phyloP scores from a whole-genome alignment of 2,797 vertebrate genomes.

The Centroberyx gerrardi region DNA sequence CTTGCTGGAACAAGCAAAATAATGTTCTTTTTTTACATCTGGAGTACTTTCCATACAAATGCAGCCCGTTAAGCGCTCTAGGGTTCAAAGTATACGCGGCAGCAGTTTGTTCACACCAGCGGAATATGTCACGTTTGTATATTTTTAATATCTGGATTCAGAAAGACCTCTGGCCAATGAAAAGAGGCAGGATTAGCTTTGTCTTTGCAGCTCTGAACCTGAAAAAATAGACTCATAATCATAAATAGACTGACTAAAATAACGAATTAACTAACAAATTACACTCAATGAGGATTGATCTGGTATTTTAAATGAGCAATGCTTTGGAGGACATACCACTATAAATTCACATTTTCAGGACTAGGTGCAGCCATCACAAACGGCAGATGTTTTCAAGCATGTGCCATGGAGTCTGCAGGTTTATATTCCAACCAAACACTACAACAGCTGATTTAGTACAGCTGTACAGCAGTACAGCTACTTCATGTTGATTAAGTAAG shows the following conservation, averaged over 20 bases:
- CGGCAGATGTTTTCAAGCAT: slow-evolving; percentile 7
- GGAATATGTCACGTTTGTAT: neutral
- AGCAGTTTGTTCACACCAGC: slow-evolving; percentile 12
- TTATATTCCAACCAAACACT: too few relatives aligned
- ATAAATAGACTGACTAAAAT: slow-evolving; percentile 14
- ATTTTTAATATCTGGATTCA: neutral
- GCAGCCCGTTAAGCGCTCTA: slow-evolving; percentile 6
- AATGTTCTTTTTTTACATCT: slow-evolving; percentile 34
- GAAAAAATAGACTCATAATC: neutral
- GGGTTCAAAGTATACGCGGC: neutral
- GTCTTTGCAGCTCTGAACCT: neutral
- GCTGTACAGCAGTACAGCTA: too few relatives aligned
- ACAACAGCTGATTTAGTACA: too few relatives aligned
- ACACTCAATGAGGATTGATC: neutral
- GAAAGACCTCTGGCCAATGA: neutral
- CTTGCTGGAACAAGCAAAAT: slow-evolving; percentile 54
- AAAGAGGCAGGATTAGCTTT: neutral
- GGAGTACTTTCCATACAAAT: slow-evolving; percentile 55
- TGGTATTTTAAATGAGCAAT: neutral
- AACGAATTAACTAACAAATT: slow-evolving; percentile 10
- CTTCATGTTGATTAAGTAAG: neutral
- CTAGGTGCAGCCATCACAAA: slow-evolving; percentile 54
- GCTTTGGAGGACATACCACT: slow-evolving; percentile 18
- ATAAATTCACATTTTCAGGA: slow-evolving; percentile 46
- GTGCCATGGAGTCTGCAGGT: neutral